These are phyloP conservation scores for Cyclophora punctaria DNA, from an alignment of 2,888 invertebrate species.

Conservation along the genomic window DNA sequence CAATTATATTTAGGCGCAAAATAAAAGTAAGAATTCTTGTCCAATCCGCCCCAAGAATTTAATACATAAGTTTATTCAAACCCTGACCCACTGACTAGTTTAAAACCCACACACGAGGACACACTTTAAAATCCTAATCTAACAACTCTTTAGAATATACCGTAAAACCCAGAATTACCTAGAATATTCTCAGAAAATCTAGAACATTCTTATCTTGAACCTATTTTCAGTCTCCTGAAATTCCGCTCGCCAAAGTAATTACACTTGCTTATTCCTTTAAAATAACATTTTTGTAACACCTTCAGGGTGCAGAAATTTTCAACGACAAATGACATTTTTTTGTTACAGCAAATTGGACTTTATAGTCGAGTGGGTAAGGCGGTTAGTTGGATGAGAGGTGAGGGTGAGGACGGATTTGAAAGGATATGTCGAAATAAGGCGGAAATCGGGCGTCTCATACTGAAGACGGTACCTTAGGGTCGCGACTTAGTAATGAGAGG, in stretches of 20 bases:
- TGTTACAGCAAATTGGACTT: not conserved
- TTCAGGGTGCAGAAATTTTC: slow-evolving; percentile 6
- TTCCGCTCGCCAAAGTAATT: not conserved
- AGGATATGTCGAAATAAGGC: slow-evolving; percentile 36
- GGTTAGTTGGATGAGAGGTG: not conserved
- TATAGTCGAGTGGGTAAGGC: not conserved
- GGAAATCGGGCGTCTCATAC: slow-evolving; percentile 43
- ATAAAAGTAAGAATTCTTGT: too few relatives aligned
- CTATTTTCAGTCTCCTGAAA: not conserved
- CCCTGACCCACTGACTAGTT: too few relatives aligned
- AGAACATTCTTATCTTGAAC: too few relatives aligned
- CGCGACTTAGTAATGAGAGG: slow-evolving; percentile 3
- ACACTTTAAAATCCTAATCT: too few relatives aligned
- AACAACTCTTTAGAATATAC: too few relatives aligned
- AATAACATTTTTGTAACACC: slow-evolving; percentile 12
- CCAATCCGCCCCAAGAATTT: too few relatives aligned
- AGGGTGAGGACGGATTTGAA: slow-evolving; percentile 16
- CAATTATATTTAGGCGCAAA: too few relatives aligned
- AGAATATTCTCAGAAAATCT: too few relatives aligned
- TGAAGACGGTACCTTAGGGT: slow-evolving; percentile 33
- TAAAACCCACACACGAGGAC: too few relatives aligned
- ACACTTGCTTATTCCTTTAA: not conserved
- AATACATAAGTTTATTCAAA: too few relatives aligned
- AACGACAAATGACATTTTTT: slow-evolving; percentile 9
- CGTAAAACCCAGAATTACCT: too few relatives aligned